Evolutionary conservation across 2,797 vertebrate species (phyloP).

Genomic region (Leptoclinus maculatus): DNA sequence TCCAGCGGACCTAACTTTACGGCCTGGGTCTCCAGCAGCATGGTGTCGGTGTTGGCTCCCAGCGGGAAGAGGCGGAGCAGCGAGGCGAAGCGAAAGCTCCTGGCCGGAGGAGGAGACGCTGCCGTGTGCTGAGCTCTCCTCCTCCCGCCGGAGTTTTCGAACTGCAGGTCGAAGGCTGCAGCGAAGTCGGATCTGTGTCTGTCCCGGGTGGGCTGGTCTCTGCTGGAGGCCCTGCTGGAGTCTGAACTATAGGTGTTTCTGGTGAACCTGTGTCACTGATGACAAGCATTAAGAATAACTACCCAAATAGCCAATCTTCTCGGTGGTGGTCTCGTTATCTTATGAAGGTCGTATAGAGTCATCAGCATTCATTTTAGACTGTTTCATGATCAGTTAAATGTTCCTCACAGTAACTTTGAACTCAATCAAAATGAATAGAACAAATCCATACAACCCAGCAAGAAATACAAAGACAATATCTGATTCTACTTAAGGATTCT

Average conservation of each 20-base stretch:
- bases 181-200: background rate
- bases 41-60: background rate
- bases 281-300: background rate
- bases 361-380: background rate
- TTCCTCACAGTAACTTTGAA: background rate
- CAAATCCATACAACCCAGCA: constrained; percentile 3
- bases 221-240: background rate
- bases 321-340: background rate
- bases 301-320: background rate
- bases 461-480: constrained; percentile 3
- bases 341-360: background rate
- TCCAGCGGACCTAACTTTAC: background rate
- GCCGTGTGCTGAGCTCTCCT: background rate
- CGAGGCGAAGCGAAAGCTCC: background rate
- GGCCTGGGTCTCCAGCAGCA: background rate
- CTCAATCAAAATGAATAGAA: constrained; percentile 9
- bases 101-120: too few species aligned
- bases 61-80: background rate
- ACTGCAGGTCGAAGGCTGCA: background rate
- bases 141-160: background rate
- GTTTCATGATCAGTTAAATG: background rate
- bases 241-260: background rate
- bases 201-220: too few species aligned
- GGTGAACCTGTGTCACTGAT: background rate
- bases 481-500: constrained; percentile 29